Base-by-base conservation (phyloP, 2,797 vertebrate genomes). In the Pipistrellus nathusii region DNA sequence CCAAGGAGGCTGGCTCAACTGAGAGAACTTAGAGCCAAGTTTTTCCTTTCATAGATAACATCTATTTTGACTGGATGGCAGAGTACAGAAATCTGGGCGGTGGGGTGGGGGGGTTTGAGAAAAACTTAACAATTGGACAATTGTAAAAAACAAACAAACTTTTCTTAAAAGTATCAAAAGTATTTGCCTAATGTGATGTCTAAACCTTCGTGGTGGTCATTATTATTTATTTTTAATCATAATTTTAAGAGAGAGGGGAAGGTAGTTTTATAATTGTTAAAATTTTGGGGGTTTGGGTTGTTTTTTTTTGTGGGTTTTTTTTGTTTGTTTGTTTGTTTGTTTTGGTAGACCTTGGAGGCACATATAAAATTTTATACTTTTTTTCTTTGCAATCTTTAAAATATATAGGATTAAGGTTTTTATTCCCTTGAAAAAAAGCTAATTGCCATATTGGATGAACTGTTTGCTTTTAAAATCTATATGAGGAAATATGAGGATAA, bases 11-110 rank as follows among this genome's bases (percentile, higher is more conserved):
- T 98, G 46, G 96, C 97, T 90, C 98, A 98, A 2, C 95, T 98
- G 64, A 97, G 96, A 92, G 98, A 98, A 95, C 98, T 99, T 4
- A 98, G 98, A 97, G 98, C 98, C 96, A 98, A 97, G 55, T 99
- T 98, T 94, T 99, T 99, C 94, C 98, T 98, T 85, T 99, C 98
- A 2, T 99, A 98, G 96, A 85, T 20, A 7, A 80, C 23, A 0
- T 64, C 51, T 75, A 68, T 64, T 71, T 96, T 91, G 64, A 48
- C 82, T 91, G 21, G 48, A 91, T 69, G 85, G 73, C 78, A 91
- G 53, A 94, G 44, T 46, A 55, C 55, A 55, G n/a, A 97, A 95
- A 69, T 64, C 80, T 8, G 59, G 30, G 55, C 15, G 41, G 30
- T 3, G 59, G 2, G 12, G 4, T 53, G 6, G 12, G 30, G 59